These are phyloP conservation scores for Bombus superbus DNA, from an alignment of 1,140 invertebrate genomes.

Conservation along the genomic window DNA sequence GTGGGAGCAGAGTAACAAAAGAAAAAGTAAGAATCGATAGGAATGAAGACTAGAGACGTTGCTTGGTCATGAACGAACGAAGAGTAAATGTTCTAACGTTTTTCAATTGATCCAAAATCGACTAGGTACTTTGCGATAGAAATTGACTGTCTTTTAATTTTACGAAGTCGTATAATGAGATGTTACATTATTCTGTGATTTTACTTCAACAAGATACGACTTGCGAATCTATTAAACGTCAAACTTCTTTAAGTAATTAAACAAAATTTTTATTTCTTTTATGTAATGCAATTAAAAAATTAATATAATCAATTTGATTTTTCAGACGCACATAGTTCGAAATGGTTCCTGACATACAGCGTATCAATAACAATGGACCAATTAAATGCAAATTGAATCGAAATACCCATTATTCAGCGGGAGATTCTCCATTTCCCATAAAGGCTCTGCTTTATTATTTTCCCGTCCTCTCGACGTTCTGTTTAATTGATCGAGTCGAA, in stretches of 20 bases:
- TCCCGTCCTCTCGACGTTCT: background rate
- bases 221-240: no score
- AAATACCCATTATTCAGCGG: background rate
- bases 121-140: no score
- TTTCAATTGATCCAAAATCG: no score
- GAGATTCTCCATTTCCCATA: conserved; percentile 6
- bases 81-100: background rate
- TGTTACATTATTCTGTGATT: no score
- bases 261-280: no score
- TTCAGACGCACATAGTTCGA: background rate
- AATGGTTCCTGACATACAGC: background rate
- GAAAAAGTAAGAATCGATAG: background rate
- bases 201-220: no score
- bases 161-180: no score
- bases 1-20: background rate
- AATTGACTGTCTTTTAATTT: no score
- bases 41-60: background rate
- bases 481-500: conserved; percentile 26
- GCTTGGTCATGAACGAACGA: background rate
- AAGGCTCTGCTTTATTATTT: conserved; percentile 26
- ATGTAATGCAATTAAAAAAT: no score
- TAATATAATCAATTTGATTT: no score
- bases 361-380: background rate
- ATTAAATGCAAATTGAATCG: conserved; percentile 35
- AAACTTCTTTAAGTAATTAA: no score